phyloP scores from a whole-genome alignment of 2,113 vertebrate species.

The Ellobius talpinus region DNA sequence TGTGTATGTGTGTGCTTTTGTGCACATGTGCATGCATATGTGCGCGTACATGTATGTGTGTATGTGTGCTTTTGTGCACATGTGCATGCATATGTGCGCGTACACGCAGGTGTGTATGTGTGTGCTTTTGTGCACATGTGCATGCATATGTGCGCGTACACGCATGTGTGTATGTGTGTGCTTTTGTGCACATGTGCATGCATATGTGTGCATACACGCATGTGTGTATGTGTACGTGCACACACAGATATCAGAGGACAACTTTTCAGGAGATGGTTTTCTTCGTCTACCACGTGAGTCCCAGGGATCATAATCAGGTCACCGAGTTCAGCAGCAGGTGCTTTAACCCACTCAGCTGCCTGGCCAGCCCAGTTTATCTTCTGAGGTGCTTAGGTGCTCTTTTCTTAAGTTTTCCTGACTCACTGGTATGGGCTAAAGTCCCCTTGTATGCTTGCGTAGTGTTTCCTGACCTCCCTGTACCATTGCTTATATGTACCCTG shows the following conservation, averaged over 20 bases:
- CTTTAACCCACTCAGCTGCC: neutral
- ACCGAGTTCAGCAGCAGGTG: neutral
- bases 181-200: neutral
- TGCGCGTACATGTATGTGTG: no score
- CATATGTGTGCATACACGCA: no score
- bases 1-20: neutral
- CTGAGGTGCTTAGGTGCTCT: neutral
- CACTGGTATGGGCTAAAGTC: neutral
- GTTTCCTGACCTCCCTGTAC: conserved; percentile 1
- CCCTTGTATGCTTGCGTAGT: neutral
- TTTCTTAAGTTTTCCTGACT: conserved; percentile 22
- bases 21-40: neutral
- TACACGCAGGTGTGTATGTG: neutral
- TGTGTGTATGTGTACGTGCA: neutral
- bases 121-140: neutral
- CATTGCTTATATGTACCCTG: neutral
- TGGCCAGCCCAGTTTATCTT: neutral
- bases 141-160: neutral
- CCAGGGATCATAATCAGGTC: no score
- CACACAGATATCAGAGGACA: neutral
- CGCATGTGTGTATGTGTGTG: neutral
- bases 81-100: neutral
- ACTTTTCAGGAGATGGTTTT: neutral
- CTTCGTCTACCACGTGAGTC: neutral
- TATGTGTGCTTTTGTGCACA: neutral